phyloP scores from a whole-genome alignment of 1,140 invertebrate genomes.

The Gonatopus flavifemur region DNA sequence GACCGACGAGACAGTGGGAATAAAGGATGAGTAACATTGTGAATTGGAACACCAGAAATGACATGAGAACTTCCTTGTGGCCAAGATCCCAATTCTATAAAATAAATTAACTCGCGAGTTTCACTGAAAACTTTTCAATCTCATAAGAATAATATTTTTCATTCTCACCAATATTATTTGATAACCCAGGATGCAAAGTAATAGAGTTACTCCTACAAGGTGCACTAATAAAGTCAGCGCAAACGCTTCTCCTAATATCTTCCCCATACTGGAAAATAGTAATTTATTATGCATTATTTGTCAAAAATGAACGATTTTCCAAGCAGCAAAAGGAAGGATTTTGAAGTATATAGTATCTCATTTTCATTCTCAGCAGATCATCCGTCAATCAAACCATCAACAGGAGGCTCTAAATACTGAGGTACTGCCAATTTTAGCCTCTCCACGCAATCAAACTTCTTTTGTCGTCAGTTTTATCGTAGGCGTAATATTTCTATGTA shows the following conservation, averaged over 20 bases:
- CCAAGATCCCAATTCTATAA: constrained; percentile 30
- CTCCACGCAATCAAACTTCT: too few species aligned
- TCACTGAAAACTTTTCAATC: not conserved
- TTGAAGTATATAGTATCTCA: too few species aligned
- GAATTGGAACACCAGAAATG: constrained; percentile 38
- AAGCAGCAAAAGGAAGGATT: too few species aligned
- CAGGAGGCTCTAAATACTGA: too few species aligned
- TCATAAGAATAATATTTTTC: constrained; percentile 1
- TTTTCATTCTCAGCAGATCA: too few species aligned
- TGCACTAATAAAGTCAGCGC: constrained; percentile 37
- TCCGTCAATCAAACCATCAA: too few species aligned
- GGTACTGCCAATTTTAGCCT: too few species aligned
- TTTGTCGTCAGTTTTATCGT: too few species aligned
- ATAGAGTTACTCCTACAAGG: constrained; percentile 34
- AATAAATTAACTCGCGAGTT: not conserved
- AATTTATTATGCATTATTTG: too few species aligned
- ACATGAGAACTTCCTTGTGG: constrained; percentile 32
- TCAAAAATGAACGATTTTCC: too few species aligned
- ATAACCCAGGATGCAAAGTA: constrained; percentile 43
- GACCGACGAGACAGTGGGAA: constrained; percentile 36
- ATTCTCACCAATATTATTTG: constrained; percentile 39
- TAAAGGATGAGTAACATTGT: constrained; percentile 39
- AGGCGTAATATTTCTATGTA: too few species aligned
- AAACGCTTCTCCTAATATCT: constrained; percentile 32
- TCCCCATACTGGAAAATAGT: constrained; percentile 45